phyloP scores from a whole-genome alignment of 2,888 invertebrate genomes.

The Acleris emargana region DNA sequence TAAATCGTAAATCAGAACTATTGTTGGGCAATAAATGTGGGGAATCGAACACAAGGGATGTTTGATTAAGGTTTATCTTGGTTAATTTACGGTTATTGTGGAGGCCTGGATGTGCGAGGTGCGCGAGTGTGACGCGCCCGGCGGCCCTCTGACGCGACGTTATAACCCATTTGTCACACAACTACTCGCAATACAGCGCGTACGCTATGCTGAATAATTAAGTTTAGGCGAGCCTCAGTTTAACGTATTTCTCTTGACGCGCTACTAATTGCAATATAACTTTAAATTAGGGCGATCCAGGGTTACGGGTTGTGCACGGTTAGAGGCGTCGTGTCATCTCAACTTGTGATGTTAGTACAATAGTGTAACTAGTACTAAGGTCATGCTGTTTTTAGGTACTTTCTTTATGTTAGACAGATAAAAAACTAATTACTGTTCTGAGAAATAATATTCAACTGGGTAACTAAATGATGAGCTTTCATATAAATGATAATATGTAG shows the following conservation, averaged over 20 bases:
- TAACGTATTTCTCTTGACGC: slow-evolving; percentile 33
- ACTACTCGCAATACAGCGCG: slow-evolving; percentile 23
- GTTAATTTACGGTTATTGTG: slow-evolving; percentile 77
- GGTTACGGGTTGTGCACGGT: slow-evolving; percentile 16
- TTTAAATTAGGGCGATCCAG: slow-evolving; percentile 34
- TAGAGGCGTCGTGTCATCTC: slow-evolving; percentile 7
- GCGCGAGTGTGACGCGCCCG: slow-evolving; percentile 29
- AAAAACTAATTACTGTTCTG: not conserved
- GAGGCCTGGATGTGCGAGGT: slow-evolving; percentile 34
- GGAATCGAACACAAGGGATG: slow-evolving; percentile 78
- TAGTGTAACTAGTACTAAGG: too few species aligned
- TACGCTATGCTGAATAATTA: slow-evolving; percentile 42
- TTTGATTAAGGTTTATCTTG: slow-evolving; percentile 81
- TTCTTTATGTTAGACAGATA: not conserved
- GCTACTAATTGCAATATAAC: slow-evolving; percentile 35
- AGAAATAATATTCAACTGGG: slow-evolving; percentile 2
- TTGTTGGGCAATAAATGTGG: slow-evolving; percentile 78
- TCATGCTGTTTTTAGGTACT: too few species aligned
- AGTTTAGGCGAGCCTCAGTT: slow-evolving; percentile 36
- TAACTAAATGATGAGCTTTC: too few species aligned
- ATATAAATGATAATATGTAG: too few species aligned
- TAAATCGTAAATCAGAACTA: slow-evolving; percentile 80
- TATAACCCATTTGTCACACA: slow-evolving; percentile 43
- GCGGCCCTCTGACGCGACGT: slow-evolving; percentile 31
- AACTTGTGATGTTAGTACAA: not conserved